Evolutionary conservation across 2,888 invertebrate genomes (phyloP).

Genomic region (Macrosoma leucophasiata): DNA sequence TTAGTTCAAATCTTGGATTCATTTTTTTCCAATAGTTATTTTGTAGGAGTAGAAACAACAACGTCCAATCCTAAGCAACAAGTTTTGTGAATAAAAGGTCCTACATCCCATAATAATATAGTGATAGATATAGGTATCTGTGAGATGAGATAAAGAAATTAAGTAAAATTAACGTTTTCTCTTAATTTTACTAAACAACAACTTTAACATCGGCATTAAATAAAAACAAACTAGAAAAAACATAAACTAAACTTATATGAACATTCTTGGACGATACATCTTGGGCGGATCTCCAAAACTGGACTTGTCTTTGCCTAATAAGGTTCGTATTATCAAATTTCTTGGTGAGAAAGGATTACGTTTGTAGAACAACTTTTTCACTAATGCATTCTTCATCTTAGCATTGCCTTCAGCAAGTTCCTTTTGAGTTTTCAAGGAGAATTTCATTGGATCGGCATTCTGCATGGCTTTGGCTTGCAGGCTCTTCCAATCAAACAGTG

Average conservation of each 20-base stretch:
- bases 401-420: slow-evolving; percentile 45
- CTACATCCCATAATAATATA: too few relatives aligned
- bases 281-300: slow-evolving; percentile 44
- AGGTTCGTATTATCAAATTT: slow-evolving; percentile 50
- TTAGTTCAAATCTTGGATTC: too few relatives aligned
- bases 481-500: slow-evolving; percentile 42
- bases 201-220: slow-evolving; percentile 7
- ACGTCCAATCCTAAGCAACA: too few relatives aligned
- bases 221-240: slow-evolving; percentile 21
- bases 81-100: too few relatives aligned
- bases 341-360: slow-evolving; percentile 59
- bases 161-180: too few relatives aligned
- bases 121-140: too few relatives aligned
- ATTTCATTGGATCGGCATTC: slow-evolving; percentile 34
- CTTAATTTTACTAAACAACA: too few relatives aligned
- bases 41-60: too few relatives aligned
- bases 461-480: slow-evolving; percentile 38
- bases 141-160: too few relatives aligned
- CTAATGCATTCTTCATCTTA: slow-evolving; percentile 49
- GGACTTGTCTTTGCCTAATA: slow-evolving; percentile 53
- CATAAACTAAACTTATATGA: slow-evolving; percentile 46
- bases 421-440: slow-evolving; percentile 43
- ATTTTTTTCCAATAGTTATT: too few relatives aligned
- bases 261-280: slow-evolving; percentile 44
- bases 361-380: slow-evolving; percentile 56